These are phyloP conservation scores for Ovis canadensis DNA, from an alignment of 2,113 vertebrate genomes.

Conservation along the genomic window DNA sequence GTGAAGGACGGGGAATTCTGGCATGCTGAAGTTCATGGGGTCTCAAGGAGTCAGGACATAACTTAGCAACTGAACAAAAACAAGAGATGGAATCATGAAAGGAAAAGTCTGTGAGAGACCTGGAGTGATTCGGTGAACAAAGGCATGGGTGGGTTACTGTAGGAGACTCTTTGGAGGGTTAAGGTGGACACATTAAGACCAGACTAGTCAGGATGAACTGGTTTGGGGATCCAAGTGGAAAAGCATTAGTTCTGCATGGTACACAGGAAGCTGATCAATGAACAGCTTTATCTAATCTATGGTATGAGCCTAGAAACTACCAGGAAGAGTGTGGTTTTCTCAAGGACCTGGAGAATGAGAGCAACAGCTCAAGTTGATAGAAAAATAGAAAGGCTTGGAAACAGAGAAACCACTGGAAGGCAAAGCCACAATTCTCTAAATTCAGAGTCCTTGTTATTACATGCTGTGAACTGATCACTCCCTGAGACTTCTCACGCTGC, in stretches of 20 bases:
- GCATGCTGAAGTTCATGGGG: not conserved
- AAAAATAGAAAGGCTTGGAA: not conserved
- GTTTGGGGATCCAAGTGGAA: not conserved
- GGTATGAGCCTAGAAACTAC: not conserved
- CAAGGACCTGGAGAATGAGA: not conserved
- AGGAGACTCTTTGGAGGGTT: not conserved
- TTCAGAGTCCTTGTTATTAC: not conserved
- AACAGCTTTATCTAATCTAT: not conserved
- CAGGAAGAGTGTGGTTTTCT: not conserved
- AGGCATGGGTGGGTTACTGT: not conserved
- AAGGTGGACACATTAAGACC: not conserved
- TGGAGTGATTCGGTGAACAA: not conserved
- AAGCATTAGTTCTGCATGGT: not conserved
- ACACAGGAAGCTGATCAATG: not conserved
- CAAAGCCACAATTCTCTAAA: not conserved
- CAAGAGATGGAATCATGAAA: not conserved
- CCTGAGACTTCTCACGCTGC: not conserved
- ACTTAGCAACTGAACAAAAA: not conserved
- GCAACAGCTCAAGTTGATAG: not conserved
- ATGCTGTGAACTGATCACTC: not conserved
- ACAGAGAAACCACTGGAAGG: not conserved
- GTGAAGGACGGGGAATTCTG: not conserved
- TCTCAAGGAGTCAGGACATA: not conserved
- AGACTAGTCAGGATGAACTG: not conserved
- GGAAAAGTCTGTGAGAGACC: not conserved